Conservation (phyloP, 2,113 vertebrate genomes). For the Equus przewalskii region DNA sequence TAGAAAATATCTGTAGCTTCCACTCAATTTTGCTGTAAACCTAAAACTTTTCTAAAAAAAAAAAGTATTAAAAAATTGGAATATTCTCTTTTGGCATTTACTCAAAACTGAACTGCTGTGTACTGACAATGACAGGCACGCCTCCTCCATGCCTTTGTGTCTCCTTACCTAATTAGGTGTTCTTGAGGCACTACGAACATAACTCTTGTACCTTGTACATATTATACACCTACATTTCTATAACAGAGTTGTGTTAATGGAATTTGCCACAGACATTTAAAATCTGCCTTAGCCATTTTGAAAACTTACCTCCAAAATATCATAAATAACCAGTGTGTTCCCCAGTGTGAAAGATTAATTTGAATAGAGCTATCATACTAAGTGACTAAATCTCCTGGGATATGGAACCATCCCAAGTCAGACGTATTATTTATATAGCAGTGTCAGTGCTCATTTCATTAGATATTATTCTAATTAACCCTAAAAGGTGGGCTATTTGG, state of each 20-base stretch:
- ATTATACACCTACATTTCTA: neutral
- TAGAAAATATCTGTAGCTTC: neutral
- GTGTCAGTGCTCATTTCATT: neutral
- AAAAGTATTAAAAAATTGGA: neutral
- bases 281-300: neutral
- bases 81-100: neutral
- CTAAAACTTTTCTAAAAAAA: neutral
- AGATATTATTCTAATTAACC: neutral
- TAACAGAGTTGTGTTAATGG: neutral
- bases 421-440: neutral
- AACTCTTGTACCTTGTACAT: neutral
- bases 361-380: neutral
- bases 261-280: neutral
- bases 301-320: constrained; percentile 35
- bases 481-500: neutral
- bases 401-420: neutral
- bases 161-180: neutral
- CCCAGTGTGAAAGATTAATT: constrained; percentile 36
- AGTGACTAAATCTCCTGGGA: neutral
- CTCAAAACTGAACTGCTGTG: neutral
- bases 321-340: neutral
- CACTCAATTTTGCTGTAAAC: neutral
- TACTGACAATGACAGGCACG: neutral
- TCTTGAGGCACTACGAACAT: neutral
- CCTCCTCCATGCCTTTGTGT: neutral